A percentile compares a stretch with the other conserved stretches of the same genome.
Conservation (phyloP, 2,797 vertebrate genomes). For the Pangasius sanitwongsei region DNA sequence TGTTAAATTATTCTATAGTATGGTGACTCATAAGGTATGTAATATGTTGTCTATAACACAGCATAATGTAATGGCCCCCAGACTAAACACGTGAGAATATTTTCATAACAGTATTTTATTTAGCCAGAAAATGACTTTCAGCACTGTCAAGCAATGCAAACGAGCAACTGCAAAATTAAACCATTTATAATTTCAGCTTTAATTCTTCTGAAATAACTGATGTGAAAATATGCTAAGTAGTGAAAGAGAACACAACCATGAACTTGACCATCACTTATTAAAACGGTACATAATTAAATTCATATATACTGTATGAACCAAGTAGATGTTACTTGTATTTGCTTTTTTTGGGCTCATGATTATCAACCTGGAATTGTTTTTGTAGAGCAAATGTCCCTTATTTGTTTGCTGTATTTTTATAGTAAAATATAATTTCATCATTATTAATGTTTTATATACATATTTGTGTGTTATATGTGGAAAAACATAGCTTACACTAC, state of each 20-base stretch:
- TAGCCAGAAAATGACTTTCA: slow-evolving; percentile 22
- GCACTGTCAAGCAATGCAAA: slow-evolving; percentile 22
- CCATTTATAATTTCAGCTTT: slow-evolving; percentile 49
- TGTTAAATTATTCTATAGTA: neutral
- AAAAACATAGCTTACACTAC: slow-evolving; percentile 32
- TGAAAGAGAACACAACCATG: neutral
- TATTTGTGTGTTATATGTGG: slow-evolving; percentile 11
- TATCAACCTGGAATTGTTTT: slow-evolving; percentile 21
- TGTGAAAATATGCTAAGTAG: neutral
- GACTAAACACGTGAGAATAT: neutral
- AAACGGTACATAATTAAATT: slow-evolving; percentile 7
- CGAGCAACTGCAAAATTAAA: slow-evolving; percentile 33
- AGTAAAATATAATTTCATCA: slow-evolving; percentile 53
- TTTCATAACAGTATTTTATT: slow-evolving; percentile 32
- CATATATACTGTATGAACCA: slow-evolving; percentile 5
- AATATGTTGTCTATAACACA: neutral
- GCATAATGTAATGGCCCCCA: neutral
- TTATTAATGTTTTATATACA: slow-evolving; percentile 46
- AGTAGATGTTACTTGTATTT: slow-evolving; percentile 1
- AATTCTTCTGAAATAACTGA: slow-evolving; percentile 38
- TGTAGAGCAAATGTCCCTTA: neutral
- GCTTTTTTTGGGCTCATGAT: slow-evolving; percentile 4
- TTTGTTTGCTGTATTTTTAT: slow-evolving; percentile 28
- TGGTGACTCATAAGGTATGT: neutral
- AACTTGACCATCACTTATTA: neutral